Evolutionary conservation across 2,888 invertebrate genomes (phyloP), one percentile per base, ranked within the genome.

Genomic region (Sinhomidia bicolor): DNA sequence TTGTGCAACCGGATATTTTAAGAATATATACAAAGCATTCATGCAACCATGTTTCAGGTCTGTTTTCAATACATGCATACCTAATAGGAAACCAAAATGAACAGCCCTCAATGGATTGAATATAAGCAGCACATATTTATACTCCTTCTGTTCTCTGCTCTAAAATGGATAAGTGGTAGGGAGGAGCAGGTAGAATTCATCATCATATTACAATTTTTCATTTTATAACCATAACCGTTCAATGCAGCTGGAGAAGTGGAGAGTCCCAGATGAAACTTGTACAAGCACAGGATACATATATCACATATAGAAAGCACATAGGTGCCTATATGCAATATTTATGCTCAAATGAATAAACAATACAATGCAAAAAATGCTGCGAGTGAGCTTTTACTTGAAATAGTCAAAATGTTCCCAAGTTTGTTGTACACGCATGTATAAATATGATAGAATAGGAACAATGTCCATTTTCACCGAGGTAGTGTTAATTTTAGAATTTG

Each of bases 1-100:
- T 62, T 80, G 60, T 68, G 85, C 79, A 85, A 85, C 85, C 85
- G 85, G 85, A 85, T 85, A 85, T 78, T 79, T 79, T 65, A 78
- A 68, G 79, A 57, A n/a, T n/a, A 84, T 54, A 51, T 23, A 36
- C 60, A 76, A 83, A 84, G 62, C 74, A 71, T 82, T 84, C 84
- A 76, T 76, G 84, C 84, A 84, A 78, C 57, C 78, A 76, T 76
- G 76, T 51, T 76, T 47, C 54, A 76, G 29, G 6, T 36, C 51
- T 17, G 10, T 54, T 76, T 57, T 57, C 54, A 57, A 54, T 78
- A 57, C 20, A 54, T 76, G 74, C 80, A 62, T 23, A 41, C 12
- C 54, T n/a, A 47, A 17, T 74, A 47, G 10, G 74, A 47, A 74
- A 74, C 68, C 36, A 68, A 71, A 20, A 57, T 71, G 62, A 51